Percentiles rank a stretch among this genome's conserved stretches.
Evolutionary conservation across 2,113 vertebrate genomes (phyloP).

Genomic region (Phaethornis superciliosus): DNA sequence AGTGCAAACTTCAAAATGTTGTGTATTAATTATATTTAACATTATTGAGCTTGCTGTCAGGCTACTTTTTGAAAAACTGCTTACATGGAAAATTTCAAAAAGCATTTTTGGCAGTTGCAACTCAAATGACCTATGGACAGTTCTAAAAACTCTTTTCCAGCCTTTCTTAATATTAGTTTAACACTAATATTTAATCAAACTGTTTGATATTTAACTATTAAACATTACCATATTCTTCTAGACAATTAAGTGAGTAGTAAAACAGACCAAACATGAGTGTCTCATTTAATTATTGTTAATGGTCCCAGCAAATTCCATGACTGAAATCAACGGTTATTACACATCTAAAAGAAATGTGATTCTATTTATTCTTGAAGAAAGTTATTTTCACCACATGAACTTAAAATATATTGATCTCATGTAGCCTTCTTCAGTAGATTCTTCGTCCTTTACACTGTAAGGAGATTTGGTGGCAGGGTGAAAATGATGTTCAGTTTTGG

Average conservation of each 20-base stretch:
- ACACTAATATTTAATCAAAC: conserved; percentile 16
- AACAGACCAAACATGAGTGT: neutral
- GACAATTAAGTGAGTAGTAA: conserved; percentile 49
- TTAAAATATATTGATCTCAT: neutral
- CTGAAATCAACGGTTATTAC: neutral
- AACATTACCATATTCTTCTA: conserved; percentile 5
- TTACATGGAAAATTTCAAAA: neutral
- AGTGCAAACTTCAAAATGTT: neutral
- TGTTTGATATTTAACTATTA: conserved; percentile 60
- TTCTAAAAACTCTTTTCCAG: neutral
- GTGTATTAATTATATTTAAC: neutral
- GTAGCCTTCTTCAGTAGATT: neutral
- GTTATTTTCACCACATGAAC: neutral
- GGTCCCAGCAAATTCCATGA: neutral
- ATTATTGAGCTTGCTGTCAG: neutral
- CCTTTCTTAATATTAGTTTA: conserved; percentile 33
- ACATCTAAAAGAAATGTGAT: neutral
- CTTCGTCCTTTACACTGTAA: neutral
- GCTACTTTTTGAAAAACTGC: neutral
- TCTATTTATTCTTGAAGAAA: neutral
- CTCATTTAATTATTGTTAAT: conserved; percentile 33
- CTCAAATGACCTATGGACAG: neutral
- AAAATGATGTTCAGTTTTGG: neutral
- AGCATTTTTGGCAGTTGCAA: neutral
- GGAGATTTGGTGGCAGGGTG: neutral